Base-by-base conservation (phyloP, 2,888 invertebrate genomes). In the Opisthograptis luteolata region DNA sequence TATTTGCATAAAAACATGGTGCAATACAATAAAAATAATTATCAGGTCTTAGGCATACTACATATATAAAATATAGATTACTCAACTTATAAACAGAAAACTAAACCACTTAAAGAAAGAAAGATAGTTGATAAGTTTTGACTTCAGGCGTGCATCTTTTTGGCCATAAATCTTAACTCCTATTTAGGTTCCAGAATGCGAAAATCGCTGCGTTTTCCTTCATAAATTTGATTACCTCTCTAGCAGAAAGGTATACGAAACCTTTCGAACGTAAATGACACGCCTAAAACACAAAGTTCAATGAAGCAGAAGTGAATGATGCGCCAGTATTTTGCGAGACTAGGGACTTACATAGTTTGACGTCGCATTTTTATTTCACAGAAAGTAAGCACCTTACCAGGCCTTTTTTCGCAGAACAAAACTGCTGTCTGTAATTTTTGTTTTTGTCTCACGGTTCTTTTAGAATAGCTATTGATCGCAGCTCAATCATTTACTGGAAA, bases 251-350 rank as follows among this genome's bases (percentile, higher is more conserved):
- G 57, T 49, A 58, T 55, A 64, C 46, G 34, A 66, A 60, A 63
- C 60, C 60, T 63, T 62, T 65, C 56, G 62, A 64, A 63, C 58
- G 64, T 63, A 68, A 73, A 66, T 60, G 64, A 69, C 62, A 67
- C 66, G 64, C 64, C 70, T 69, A 66, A 66, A 73, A 72, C 65
- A 69, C 66, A 68, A 73, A 70, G 64, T 59, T 49, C 67, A 73
- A 70, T 73, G 70, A 70, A 66, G 66, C 60, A 63, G 64, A 73
- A 72, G 58, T 71, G 72, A 75, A 66, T 73, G 68, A 75, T 71
- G 71, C 62, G 65, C 60, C 47, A 53, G 66, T 62, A 67, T 73
- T 75, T 66, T 68, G 61, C 64, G 61, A 45, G 51, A 37, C 19
- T 50, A 20, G 30, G 39, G 44, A 34, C 39, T 40, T 60, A 59